Percentiles rank a stretch among this genome's conserved stretches.
phyloP scores from a whole-genome alignment of 2,113 vertebrate species.

The Lates calcarifer region DNA sequence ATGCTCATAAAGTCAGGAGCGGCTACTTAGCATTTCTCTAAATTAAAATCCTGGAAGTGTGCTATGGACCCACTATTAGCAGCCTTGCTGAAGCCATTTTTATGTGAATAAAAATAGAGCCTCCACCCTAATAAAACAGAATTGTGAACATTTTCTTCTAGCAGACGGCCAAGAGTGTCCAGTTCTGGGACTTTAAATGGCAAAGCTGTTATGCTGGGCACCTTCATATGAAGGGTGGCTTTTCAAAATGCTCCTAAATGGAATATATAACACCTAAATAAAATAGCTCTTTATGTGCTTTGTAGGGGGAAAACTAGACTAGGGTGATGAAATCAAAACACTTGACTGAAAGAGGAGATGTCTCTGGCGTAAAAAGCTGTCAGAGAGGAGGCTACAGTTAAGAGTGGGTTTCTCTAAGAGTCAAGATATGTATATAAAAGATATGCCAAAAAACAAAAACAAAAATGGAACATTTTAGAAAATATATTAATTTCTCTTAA shows the following conservation, averaged over 20 bases:
- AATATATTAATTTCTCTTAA: slow-evolving; percentile 86
- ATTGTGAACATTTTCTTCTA: slow-evolving; percentile 73
- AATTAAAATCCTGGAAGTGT: slow-evolving; percentile 63
- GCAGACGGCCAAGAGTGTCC: slow-evolving; percentile 62
- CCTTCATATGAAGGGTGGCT: slow-evolving; percentile 54
- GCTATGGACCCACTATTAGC: slow-evolving; percentile 55
- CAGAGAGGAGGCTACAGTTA: slow-evolving; percentile 19
- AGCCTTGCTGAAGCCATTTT: slow-evolving; percentile 65
- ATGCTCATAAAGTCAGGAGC: slow-evolving; percentile 65
- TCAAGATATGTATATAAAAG: slow-evolving; percentile 60
- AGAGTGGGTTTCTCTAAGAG: slow-evolving; percentile 33
- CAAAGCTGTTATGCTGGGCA: slow-evolving; percentile 72
- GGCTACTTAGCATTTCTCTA: slow-evolving; percentile 57
- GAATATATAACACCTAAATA: slow-evolving; percentile 66
- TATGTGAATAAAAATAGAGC: slow-evolving; percentile 72
- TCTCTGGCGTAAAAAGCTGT: slow-evolving; percentile 29
- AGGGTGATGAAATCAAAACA: slow-evolving; percentile 54
- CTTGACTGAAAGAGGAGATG: slow-evolving; percentile 37
- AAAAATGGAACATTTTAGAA: slow-evolving; percentile 66
- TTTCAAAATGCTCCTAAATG: slow-evolving; percentile 63
- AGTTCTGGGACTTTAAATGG: slow-evolving; percentile 64
- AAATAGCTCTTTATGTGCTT: slow-evolving; percentile 58
- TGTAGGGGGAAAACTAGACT: slow-evolving; percentile 29
- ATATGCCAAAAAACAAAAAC: slow-evolving; percentile 42
- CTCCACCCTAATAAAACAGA: slow-evolving; percentile 76